phyloP scores from a whole-genome alignment of 2,888 invertebrate species.

The Stenoptilia bipunctidactyla region DNA sequence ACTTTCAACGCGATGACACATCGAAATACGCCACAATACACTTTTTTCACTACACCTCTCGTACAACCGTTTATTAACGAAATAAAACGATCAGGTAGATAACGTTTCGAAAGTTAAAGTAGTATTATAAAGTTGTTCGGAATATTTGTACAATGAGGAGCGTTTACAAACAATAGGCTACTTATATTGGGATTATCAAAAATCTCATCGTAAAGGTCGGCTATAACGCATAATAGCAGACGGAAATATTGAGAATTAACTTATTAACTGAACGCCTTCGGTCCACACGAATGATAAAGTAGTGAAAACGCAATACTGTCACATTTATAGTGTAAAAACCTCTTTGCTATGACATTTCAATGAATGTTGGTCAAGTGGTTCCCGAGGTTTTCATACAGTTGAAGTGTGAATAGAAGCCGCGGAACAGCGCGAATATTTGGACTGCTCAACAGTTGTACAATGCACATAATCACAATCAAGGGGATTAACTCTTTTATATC shows the following conservation, averaged over 20 bases:
- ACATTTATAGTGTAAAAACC: background rate
- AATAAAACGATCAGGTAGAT: background rate
- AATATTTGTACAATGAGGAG: background rate
- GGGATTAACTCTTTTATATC: too few relatives aligned
- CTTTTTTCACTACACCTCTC: background rate
- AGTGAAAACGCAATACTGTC: background rate
- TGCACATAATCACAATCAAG: background rate
- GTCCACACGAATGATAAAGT: background rate
- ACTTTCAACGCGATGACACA: constrained; percentile 3
- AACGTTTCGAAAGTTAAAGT: background rate
- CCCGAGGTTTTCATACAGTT: background rate
- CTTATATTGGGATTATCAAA: background rate
- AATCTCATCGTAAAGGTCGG: background rate
- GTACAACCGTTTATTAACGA: too few relatives aligned
- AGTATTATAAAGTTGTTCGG: too few relatives aligned
- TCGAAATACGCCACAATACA: constrained; percentile 2
- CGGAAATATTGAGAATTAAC: background rate
- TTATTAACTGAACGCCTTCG: background rate
- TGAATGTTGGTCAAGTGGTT: constrained; percentile 1
- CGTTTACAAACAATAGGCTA: background rate
- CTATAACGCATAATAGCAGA: background rate
- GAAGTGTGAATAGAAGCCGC: background rate
- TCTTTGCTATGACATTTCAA: background rate
- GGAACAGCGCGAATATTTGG: background rate
- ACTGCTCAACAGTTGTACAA: background rate